These are phyloP conservation scores for Tineola bisselliella DNA, from an alignment of 2,888 invertebrate species.

Conservation along the genomic window DNA sequence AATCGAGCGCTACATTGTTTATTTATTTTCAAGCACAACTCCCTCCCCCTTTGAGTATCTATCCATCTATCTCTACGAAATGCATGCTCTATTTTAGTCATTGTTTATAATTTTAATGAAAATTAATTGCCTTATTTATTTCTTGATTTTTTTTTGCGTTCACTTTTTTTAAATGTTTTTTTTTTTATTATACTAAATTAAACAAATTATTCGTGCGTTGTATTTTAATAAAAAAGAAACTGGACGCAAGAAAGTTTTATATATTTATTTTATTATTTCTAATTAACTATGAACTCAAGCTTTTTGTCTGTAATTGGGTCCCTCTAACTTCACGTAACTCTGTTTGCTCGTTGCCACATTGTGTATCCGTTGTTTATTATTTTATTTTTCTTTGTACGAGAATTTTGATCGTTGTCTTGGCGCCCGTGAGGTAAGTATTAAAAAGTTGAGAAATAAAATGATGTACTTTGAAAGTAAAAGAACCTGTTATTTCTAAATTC, in stretches of 20 bases:
- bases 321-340: constrained; percentile 7
- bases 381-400: not conserved
- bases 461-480: too few species aligned
- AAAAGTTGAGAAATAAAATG: not conserved
- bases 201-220: too few species aligned
- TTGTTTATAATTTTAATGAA: not conserved
- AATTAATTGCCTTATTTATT: too few species aligned
- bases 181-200: too few species aligned
- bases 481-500: too few species aligned
- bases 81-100: not conserved
- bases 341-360: constrained; percentile 6
- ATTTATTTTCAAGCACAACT: not conserved
- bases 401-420: not conserved
- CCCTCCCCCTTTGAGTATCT: not conserved
- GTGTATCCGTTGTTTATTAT: not conserved
- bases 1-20: not conserved
- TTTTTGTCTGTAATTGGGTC: not conserved
- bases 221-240: not conserved
- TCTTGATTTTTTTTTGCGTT: too few species aligned
- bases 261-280: not conserved
- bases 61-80: not conserved
- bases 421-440: not conserved
- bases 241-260: not conserved
- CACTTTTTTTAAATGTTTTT: too few species aligned
- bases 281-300: constrained; percentile 7